Evolutionary conservation across 2,113 vertebrate genomes (phyloP).

Genomic region (Sinocyclocheilus rhinocerous): DNA sequence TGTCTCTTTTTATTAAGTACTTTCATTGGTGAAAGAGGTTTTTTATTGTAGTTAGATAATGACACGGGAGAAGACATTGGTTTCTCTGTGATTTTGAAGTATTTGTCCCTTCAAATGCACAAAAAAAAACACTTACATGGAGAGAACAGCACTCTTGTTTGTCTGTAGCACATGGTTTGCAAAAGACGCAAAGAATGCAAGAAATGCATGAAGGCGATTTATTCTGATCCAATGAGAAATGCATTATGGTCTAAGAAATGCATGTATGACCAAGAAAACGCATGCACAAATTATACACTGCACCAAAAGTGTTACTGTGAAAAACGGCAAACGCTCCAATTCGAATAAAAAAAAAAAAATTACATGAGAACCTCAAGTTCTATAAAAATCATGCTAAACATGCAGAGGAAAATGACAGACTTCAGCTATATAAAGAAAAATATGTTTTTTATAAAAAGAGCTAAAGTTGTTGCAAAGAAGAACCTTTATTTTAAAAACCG

Average conservation of each 20-base stretch:
- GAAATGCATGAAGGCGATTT: neutral
- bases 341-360: neutral
- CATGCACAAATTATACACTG: neutral
- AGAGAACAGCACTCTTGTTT: neutral
- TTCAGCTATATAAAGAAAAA: neutral
- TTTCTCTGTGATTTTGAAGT: neutral
- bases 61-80: neutral
- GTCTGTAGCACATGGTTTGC: constrained; percentile 1
- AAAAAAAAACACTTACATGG: neutral
- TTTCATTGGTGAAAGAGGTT: neutral
- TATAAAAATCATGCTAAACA: neutral
- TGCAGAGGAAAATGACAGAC: neutral
- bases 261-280: neutral
- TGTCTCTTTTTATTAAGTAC: neutral
- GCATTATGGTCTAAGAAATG: neutral
- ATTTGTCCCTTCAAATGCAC: neutral
- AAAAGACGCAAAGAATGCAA: constrained; percentile 10
- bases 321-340: neutral
- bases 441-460: neutral
- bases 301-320: neutral
- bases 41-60: neutral
- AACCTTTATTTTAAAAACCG: neutral
- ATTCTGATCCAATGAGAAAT: neutral
- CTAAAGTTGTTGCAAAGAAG: neutral
- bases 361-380: too few species aligned